A percentile compares a stretch with the other conserved stretches of the same genome.
These are phyloP conservation scores for Hydropotes inermis DNA, from an alignment of 2,113 vertebrate genomes.

Conservation along the genomic window DNA sequence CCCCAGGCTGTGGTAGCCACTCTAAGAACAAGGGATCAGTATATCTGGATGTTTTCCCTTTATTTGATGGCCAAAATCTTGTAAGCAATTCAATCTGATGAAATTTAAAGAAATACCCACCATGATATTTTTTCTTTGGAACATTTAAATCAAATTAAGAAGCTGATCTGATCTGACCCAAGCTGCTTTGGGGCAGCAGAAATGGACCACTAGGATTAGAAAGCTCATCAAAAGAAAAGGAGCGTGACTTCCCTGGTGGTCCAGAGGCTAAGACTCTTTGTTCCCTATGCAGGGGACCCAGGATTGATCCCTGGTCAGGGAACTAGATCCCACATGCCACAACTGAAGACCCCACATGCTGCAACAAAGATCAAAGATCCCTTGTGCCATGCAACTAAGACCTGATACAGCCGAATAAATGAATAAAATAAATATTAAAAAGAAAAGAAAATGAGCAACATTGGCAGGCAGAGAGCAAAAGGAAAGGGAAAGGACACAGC, in stretches of 20 bases:
- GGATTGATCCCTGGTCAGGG: neutral
- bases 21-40: neutral
- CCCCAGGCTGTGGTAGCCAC: neutral
- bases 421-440: neutral
- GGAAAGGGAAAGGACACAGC: neutral
- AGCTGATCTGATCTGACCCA: neutral
- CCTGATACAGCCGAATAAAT: neutral
- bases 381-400: neutral
- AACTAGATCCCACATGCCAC: neutral
- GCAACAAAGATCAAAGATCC: neutral
- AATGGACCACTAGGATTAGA: neutral
- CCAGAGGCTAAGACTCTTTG: neutral
- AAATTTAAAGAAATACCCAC: slow-evolving; percentile 10
- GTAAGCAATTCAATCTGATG: neutral
- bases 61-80: neutral
- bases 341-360: neutral
- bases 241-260: neutral
- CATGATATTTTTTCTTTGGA: neutral
- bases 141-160: neutral
- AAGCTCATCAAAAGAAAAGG: neutral
- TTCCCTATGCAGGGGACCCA: neutral
- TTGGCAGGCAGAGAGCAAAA: neutral
- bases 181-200: neutral
- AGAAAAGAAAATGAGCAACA: neutral
- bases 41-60: neutral